Conservation (phyloP, 2,888 invertebrate species). For the Andrena marginata region DNA sequence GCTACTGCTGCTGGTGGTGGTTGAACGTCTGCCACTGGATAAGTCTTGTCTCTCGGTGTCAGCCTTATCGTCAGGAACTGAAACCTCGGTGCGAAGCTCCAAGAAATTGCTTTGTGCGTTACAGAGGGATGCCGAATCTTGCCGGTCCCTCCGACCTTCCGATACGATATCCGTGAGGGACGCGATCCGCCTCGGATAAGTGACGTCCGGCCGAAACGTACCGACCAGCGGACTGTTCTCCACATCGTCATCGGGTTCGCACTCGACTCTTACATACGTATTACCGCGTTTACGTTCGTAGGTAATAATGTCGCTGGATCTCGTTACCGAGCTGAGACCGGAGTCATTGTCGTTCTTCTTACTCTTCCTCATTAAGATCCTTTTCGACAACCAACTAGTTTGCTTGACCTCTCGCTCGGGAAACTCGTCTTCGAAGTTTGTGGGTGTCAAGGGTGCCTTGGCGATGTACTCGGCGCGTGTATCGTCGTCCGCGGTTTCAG, state of each 20-base stretch:
- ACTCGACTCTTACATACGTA: constrained; percentile 26
- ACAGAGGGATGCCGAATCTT: constrained; percentile 43
- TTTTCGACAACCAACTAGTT: constrained; percentile 39
- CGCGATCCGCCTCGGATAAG: constrained; percentile 39
- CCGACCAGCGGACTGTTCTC: constrained; percentile 43
- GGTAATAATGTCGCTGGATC: constrained; percentile 36
- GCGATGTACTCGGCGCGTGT: constrained; percentile 45
- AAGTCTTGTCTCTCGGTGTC: constrained; percentile 78
- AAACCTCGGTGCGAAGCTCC: constrained; percentile 69
- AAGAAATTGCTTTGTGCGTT: constrained; percentile 70
- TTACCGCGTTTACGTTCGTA: constrained; percentile 51
- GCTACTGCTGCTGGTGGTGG: constrained; percentile 53
- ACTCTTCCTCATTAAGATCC: constrained; percentile 30
- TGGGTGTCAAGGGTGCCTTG: constrained; percentile 40
- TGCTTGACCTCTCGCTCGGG: constrained; percentile 37
- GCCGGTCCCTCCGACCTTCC: constrained; percentile 50
- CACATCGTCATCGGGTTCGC: constrained; percentile 44
- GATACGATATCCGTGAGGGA: constrained; percentile 40
- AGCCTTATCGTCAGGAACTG: constrained; percentile 78
- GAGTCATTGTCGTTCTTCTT: constrained; percentile 33
- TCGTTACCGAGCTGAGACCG: background rate
- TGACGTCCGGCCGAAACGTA: constrained; percentile 33
- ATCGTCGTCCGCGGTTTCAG: constrained; percentile 47
- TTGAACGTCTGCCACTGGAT: constrained; percentile 68
- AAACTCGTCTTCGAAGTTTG: constrained; percentile 33